These are phyloP conservation scores for Alfaro cultratus DNA, from an alignment of 2,797 vertebrate species.

Conservation along the genomic window DNA sequence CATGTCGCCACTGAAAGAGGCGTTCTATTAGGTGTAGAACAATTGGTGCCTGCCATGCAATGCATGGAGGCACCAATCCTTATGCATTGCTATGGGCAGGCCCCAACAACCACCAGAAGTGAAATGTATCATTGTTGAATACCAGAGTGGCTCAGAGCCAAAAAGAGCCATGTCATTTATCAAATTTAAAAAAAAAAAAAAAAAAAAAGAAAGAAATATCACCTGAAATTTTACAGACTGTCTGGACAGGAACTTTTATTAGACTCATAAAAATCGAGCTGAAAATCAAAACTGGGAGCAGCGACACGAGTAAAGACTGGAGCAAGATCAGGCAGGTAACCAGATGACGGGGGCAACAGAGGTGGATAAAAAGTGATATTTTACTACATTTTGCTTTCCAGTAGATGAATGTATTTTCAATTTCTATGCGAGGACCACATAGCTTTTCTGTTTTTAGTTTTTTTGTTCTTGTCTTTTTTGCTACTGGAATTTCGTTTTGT, in stretches of 20 bases:
- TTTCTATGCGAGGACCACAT: neutral
- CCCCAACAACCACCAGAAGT: constrained; percentile 51
- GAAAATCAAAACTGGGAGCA: constrained; percentile 30
- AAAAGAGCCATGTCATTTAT: constrained; percentile 62
- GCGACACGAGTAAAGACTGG: constrained; percentile 2
- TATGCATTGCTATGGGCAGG: too few species aligned
- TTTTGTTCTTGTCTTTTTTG: neutral
- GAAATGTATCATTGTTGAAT: constrained; percentile 76
- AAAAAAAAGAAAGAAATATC: constrained; percentile 40
- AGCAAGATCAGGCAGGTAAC: neutral
- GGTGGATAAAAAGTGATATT: neutral
- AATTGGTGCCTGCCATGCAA: too few species aligned
- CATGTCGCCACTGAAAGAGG: too few species aligned
- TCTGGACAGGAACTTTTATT: constrained; percentile 24
- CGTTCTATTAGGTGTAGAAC: too few species aligned
- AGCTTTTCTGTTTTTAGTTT: neutral
- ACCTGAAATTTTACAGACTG: constrained; percentile 19
- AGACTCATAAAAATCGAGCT: constrained; percentile 19
- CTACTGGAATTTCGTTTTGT: neutral
- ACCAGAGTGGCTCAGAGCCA: constrained; percentile 39
- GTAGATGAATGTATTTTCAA: neutral
- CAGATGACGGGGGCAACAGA: neutral
- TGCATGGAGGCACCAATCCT: too few species aligned
- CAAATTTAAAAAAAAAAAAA: constrained; percentile 67
- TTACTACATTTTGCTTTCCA: neutral